These are phyloP conservation scores for Athene noctua DNA, from an alignment of 2,113 vertebrate species.

Conservation along the genomic window DNA sequence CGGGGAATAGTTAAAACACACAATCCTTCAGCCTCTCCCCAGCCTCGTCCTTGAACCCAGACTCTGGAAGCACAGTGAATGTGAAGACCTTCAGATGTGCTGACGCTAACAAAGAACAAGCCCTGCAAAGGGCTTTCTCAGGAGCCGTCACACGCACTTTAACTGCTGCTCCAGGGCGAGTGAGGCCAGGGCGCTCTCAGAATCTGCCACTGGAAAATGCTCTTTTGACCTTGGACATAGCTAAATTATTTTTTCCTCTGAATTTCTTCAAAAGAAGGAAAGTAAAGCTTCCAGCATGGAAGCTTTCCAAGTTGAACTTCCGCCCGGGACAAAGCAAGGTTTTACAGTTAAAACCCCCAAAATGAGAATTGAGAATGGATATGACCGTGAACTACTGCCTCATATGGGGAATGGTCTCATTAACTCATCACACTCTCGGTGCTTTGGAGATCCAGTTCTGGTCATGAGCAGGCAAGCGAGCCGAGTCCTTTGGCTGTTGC, in stretches of 20 bases:
- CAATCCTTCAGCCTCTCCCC: not conserved
- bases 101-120: not conserved
- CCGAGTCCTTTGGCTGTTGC: not conserved
- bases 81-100: not conserved
- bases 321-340: not conserved
- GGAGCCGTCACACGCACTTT: not conserved
- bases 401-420: not conserved
- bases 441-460: not conserved
- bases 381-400: not conserved
- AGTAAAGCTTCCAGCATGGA: not conserved
- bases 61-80: not conserved
- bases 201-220: not conserved
- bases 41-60: not conserved
- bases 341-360: not conserved
- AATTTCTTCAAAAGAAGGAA: not conserved
- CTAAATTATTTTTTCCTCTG: not conserved
- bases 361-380: not conserved
- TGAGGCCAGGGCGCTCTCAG: not conserved
- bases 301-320: not conserved
- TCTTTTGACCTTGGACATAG: not conserved
- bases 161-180: not conserved
- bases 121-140: not conserved
- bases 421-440: not conserved
- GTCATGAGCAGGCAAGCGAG: not conserved
- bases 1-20: not conserved